Base-by-base conservation (phyloP, 2,888 invertebrate species). In the Lymantria dispar region DNA sequence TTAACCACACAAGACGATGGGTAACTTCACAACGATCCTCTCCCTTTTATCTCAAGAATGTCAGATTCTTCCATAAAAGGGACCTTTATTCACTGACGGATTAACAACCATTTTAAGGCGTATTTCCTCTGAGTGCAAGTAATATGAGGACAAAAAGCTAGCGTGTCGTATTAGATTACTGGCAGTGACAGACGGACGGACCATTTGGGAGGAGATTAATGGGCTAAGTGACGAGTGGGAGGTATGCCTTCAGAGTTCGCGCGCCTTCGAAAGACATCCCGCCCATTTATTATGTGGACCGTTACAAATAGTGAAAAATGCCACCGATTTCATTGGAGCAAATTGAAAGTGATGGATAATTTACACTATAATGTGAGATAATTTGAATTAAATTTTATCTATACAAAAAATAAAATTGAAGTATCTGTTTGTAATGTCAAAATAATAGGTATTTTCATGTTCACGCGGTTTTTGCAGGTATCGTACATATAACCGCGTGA, bases 161-260 rank as follows among this genome's bases (percentile, higher is more conserved):
- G 87, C 86, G 86, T 88, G 88, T 87, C 89, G 86, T 87, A 89
- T 90, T 88, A 87, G 88, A 91, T 91, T 91, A 90, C 82, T 80
- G 85, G 76, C 84, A 77, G 81, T 86, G 90, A 87, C 87, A 84
- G 87, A 86, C 85, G 83, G 85, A 85, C 82, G 78, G 85, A 83
- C 86, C 75, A 81, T 82, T 83, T 77, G 76, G 71, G 76, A 72
- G 70, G 83, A 88, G 88, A 91, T 89, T 88, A 90, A 90, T 91
- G 89, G 78, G 80, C 85, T 83, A 83, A 87, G 87, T 90, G 89
- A 86, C 82, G 85, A 87, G 88, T 86, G 84, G 87, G 87, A 85
- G 80, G 82, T 68, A 62, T 70, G 72, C 72, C 70, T 68, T 71
- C 63, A 64, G 60, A 66, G 63, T 74, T 70, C 74, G 71, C 69